Evolutionary conservation across 2,113 vertebrate genomes (phyloP), one percentile per base, ranked within the genome.

Genomic region (Sapayoa aenigma): DNA sequence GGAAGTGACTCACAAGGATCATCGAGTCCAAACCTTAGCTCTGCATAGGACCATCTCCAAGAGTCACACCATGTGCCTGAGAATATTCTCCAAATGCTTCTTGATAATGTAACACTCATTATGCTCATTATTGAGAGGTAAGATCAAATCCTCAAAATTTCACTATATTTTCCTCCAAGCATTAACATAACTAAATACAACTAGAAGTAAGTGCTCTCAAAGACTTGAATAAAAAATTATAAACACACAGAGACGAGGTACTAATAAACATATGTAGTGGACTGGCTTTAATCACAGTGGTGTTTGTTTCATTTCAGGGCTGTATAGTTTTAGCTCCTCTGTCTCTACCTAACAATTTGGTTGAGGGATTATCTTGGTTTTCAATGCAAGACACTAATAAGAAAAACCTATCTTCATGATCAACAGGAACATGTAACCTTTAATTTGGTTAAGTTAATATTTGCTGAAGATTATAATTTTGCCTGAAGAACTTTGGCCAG

Each of bases 291-390:
- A 63, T 87, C 37, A 71, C 23, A 30, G 7, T 21, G 20, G 3
- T 55, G 14, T 23, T 68, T 84, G 33, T 35, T 91, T 92, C 39
- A 39, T 84, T 84, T 91, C 68, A 71, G 30, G 7, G 18, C 16
- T 14, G 37, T 56, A 15, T 41, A 31, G 11, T 89, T 84, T 56
- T 39, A 2, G 30, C 35, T 50, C 28, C 5, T 35, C 33, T 8
- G 6, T 63, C 20, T 14, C n/a, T 52, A 12, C 0, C 2, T 33
- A 80, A 35, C 11, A 72, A 7, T 0, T 22, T 16, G 17, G 4
- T 50, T 82, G 39, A 59, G 13, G 20, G 20, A 10, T 28, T 90
- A 41, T 35, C 31, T 25, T 71, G 20, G 12, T 9, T 63, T 92
- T 91, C 37, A 27, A 14, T 42, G 30, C n/a, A n/a, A n/a, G n/a